Evolutionary conservation across 2,113 vertebrate species (phyloP).

Genomic region (Brienomyrus longianalis): DNA sequence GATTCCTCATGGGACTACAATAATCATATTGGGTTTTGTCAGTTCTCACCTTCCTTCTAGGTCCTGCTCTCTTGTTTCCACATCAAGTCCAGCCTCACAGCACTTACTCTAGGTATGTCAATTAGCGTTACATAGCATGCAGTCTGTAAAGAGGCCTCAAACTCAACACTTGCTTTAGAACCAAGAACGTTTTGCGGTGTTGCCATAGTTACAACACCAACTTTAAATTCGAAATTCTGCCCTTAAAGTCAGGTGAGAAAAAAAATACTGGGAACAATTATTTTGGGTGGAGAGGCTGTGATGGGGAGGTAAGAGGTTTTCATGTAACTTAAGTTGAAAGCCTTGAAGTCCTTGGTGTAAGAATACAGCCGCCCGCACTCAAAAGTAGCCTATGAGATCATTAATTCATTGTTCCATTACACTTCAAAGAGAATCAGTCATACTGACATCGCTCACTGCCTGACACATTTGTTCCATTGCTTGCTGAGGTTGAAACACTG

Average conservation of each 20-base stretch:
- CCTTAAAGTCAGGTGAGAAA: slow-evolving; percentile 26
- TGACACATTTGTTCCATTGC: slow-evolving; percentile 17
- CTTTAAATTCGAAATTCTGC: slow-evolving; percentile 29
- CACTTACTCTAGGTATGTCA: slow-evolving; percentile 17
- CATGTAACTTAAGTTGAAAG: slow-evolving; percentile 15
- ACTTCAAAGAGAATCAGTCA: slow-evolving; percentile 13
- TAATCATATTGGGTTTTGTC: not conserved
- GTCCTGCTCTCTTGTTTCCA: slow-evolving; percentile 20
- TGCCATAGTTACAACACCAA: slow-evolving; percentile 38
- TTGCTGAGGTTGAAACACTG: not conserved
- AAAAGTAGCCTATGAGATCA: slow-evolving; percentile 10
- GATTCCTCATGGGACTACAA: not conserved
- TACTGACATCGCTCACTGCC: not conserved
- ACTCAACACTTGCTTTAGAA: slow-evolving; percentile 31
- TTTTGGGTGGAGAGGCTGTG: not conserved
- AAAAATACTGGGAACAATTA: slow-evolving; percentile 22
- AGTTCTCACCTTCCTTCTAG: not conserved
- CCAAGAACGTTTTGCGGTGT: slow-evolving; percentile 23
- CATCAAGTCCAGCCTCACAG: slow-evolving; percentile 25
- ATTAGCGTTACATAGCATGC: not conserved
- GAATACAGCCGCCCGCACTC: not conserved
- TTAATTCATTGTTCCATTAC: slow-evolving; percentile 28
- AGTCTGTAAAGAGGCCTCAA: slow-evolving; percentile 19
- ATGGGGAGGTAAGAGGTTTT: not conserved
- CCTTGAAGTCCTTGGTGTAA: slow-evolving; percentile 17